phyloP scores from a whole-genome alignment of 2,797 vertebrate species.

The Sebastiscus tertius region DNA sequence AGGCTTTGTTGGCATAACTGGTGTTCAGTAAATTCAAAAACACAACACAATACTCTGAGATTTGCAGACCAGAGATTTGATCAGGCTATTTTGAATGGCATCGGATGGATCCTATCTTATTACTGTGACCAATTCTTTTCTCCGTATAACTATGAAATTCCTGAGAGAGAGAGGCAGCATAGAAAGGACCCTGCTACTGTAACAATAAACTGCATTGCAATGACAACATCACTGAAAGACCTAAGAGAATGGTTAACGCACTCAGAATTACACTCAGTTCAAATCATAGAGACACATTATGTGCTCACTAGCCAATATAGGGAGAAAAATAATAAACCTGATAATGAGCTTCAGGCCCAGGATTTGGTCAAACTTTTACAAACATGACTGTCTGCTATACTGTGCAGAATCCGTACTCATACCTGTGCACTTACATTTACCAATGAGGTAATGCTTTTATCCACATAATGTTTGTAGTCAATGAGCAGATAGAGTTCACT shows the following conservation, averaged over 20 bases:
- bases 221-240: slow-evolving; percentile 53
- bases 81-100: slow-evolving; percentile 69
- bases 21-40: slow-evolving; percentile 75
- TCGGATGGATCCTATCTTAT: slow-evolving; percentile 58
- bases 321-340: neutral
- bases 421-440: neutral
- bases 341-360: neutral
- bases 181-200: slow-evolving; percentile 42
- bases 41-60: slow-evolving; percentile 71
- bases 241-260: slow-evolving; percentile 31
- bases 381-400: neutral
- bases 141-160: slow-evolving; percentile 58
- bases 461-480: neutral
- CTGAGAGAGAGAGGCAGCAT: slow-evolving; percentile 7
- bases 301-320: slow-evolving; percentile 8
- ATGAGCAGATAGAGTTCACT: neutral
- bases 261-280: slow-evolving; percentile 17
- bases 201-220: slow-evolving; percentile 59
- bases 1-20: slow-evolving; percentile 74
- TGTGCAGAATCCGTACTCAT: neutral
- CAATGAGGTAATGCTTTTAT: neutral
- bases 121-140: slow-evolving; percentile 61
- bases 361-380: neutral
- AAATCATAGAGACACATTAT: neutral
- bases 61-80: slow-evolving; percentile 62